A percentile compares a stretch with the other conserved stretches of the same genome.
phyloP scores from a whole-genome alignment of 1,140 invertebrate genomes.

The Bombyx mori region DNA sequence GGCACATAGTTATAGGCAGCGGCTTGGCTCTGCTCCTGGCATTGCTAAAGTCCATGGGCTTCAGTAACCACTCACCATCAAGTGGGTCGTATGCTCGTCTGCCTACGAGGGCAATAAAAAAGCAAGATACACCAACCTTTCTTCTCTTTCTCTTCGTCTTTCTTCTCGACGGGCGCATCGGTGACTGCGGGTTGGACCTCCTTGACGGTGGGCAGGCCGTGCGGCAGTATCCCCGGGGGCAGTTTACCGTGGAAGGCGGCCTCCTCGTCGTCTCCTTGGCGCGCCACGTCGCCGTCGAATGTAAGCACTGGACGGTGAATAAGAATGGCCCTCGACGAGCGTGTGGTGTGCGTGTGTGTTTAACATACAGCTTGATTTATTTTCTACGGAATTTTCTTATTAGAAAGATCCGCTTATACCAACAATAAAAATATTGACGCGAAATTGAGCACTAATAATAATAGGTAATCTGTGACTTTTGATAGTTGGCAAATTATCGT shows the following conservation, averaged over 20 bases:
- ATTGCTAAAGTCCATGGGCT: no score
- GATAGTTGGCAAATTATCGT: no score
- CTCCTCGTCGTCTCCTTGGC: slow-evolving; percentile 96
- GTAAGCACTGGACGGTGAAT: slow-evolving; percentile 98
- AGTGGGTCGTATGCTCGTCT: no score
- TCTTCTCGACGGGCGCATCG: slow-evolving; percentile 81
- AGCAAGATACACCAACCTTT: slow-evolving; percentile 28
- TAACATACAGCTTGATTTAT: slow-evolving; percentile 12
- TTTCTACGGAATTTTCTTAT: slow-evolving; percentile 4
- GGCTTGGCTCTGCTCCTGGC: no score
- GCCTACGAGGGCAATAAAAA: no score
- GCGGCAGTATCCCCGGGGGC: slow-evolving; percentile 91
- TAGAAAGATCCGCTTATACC: slow-evolving; percentile 8
- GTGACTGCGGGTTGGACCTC: slow-evolving; percentile 93
- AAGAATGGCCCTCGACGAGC: slow-evolving; percentile 72
- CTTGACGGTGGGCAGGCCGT: slow-evolving; percentile 94
- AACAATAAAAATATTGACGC: no score
- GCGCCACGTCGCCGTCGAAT: slow-evolving; percentile 88
- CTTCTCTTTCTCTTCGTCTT: slow-evolving; percentile 77
- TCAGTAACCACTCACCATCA: no score
- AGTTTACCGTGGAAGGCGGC: slow-evolving; percentile 86
- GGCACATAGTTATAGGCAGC: no score
- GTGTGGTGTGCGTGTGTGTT: slow-evolving; percentile 24
- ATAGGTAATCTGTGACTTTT: no score
- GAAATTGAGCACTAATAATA: no score